phyloP scores from a whole-genome alignment of 1,140 invertebrate species.

The Zaprionus nigranus region DNA sequence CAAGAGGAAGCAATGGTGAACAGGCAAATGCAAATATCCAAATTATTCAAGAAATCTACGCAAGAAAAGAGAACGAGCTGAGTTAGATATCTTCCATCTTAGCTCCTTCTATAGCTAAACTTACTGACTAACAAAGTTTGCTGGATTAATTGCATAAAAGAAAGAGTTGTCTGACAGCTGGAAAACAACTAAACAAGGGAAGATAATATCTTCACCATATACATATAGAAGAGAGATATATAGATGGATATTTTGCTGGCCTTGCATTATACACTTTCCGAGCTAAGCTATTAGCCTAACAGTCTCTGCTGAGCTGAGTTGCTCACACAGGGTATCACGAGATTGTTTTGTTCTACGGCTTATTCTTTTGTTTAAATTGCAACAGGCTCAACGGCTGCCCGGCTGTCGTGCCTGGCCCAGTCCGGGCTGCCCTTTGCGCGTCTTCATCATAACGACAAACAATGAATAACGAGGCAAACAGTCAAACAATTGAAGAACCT shows the following conservation, averaged over 20 bases:
- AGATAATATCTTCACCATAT: too few relatives aligned
- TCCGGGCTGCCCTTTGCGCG: slow-evolving; percentile 29
- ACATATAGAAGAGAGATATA: too few relatives aligned
- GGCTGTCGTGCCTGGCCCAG: neutral
- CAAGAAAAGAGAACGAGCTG: neutral
- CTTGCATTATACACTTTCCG: too few relatives aligned
- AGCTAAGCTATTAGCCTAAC: neutral
- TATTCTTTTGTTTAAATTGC: slow-evolving; percentile 71
- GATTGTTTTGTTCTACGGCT: slow-evolving; percentile 66
- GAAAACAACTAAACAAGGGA: too few relatives aligned
- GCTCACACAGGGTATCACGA: slow-evolving; percentile 24
- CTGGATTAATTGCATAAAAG: neutral
- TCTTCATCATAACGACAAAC: slow-evolving; percentile 72
- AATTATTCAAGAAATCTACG: slow-evolving; percentile 50
- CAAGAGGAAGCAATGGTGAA: neutral
- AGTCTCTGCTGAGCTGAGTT: neutral
- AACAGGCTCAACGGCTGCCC: slow-evolving; percentile 15
- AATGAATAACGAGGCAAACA: slow-evolving; percentile 58
- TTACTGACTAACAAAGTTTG: neutral
- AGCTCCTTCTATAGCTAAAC: neutral
- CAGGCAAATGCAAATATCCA: slow-evolving; percentile 60
- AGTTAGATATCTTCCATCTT: too few relatives aligned
- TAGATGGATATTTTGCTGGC: too few relatives aligned
- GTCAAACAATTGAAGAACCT: slow-evolving; percentile 52
- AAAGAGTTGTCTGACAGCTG: neutral